A percentile compares a stretch with the other conserved stretches of the same genome.
phyloP scores from a whole-genome alignment of 2,113 vertebrate genomes.

The Cyprinodon brontotheroides region DNA sequence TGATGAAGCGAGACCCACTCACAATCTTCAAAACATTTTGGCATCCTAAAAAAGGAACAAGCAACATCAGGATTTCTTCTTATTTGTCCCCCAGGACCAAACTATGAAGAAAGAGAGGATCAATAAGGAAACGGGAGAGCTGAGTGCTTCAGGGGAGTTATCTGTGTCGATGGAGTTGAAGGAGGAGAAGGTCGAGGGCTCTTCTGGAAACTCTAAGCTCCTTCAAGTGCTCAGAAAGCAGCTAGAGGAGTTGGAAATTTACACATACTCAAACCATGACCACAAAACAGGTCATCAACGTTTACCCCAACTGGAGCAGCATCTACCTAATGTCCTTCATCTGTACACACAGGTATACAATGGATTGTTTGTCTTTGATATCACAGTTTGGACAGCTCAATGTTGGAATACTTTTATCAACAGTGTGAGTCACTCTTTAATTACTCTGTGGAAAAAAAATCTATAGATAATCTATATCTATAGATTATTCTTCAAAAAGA shows the following conservation, averaged over 20 bases:
- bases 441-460: background rate
- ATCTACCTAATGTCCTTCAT: conserved; percentile 61
- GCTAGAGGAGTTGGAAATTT: conserved; percentile 58
- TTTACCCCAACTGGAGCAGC: conserved; percentile 44
- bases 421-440: background rate
- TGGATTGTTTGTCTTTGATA: background rate
- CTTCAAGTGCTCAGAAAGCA: conserved; percentile 60
- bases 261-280: conserved; percentile 8
- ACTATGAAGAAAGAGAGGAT: conserved; percentile 66
- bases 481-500: background rate
- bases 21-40: background rate
- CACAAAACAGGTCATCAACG: conserved; percentile 19
- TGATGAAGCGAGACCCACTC: conserved; percentile 2
- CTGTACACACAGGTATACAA: conserved; percentile 76
- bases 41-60: background rate
- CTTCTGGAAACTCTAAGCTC: conserved; percentile 31
- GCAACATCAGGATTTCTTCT: background rate
- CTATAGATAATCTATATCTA: background rate
- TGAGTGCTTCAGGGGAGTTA: conserved; percentile 75
- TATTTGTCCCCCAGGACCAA: conserved; percentile 32
- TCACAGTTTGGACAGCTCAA: background rate
- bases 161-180: conserved; percentile 56
- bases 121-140: conserved; percentile 77
- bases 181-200: conserved; percentile 36
- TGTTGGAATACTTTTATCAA: background rate